phyloP scores from a whole-genome alignment of 2,888 invertebrate species.

The Geophilus truncorum region DNA sequence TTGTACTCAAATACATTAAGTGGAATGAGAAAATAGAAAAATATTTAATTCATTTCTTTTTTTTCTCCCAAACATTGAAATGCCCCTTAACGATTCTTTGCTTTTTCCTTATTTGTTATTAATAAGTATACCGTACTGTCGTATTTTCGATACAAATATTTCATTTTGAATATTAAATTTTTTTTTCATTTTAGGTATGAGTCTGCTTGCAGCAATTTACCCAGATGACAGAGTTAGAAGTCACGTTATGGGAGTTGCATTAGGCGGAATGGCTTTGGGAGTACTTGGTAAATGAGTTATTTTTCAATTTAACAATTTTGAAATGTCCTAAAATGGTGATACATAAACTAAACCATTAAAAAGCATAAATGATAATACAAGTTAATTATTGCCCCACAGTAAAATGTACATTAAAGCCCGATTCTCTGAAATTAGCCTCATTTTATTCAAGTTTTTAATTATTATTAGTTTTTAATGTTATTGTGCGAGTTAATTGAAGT shows the following conservation, averaged over 20 bases:
- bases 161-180: not conserved
- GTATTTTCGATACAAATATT: too few species aligned
- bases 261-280: constrained; percentile 74
- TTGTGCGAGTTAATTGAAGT: not conserved
- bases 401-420: not conserved
- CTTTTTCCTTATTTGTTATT: not conserved
- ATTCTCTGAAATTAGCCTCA: not conserved
- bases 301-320: not conserved
- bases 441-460: not conserved
- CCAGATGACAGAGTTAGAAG: constrained; percentile 57
- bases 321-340: not conserved
- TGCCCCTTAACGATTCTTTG: not conserved
- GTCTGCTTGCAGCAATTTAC: constrained; percentile 62
- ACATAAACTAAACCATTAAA: not conserved
- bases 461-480: not conserved
- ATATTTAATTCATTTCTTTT: not conserved
- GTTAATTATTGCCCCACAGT: not conserved
- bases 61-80: not conserved
- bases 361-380: not conserved
- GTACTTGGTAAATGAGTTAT: constrained; percentile 55
- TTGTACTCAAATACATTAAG: not conserved
- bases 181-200: constrained; percentile 60
- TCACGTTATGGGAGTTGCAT: constrained; percentile 70
- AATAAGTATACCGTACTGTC: too few species aligned
- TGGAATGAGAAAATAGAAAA: not conserved